Evolutionary conservation across 2,113 vertebrate genomes (phyloP), one percentile per base, ranked within the genome.

Genomic region (Paedocypris sp.): DNA sequence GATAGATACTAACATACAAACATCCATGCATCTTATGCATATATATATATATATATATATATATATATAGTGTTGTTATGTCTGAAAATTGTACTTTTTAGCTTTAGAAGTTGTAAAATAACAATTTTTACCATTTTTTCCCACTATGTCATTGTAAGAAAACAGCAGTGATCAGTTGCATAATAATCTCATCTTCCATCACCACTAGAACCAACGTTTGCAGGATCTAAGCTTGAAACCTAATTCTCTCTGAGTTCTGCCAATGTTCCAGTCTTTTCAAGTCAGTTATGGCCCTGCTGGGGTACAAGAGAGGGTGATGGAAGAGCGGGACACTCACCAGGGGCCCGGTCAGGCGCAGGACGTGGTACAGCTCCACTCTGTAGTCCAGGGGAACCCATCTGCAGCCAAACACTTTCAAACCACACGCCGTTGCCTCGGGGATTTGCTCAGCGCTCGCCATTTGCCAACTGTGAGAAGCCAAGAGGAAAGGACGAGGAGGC

Each of bases 331-430:
- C 29, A 69, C 83, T 85, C 75, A 86, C 83, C 80, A 86, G 38
- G 38, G 85, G 85, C 35, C 80, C 80, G 1, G 76, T 74, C 23
- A 86, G 79, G 2, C 26, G 33, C 31, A 86, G 65, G 6, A 86
- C 75, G 0, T 83, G 71, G 60, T 79, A 77, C n/a, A 86, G 74
- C 67, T 86, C 83, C 28, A 82, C 79, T 76, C 82, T 80, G 79
- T 86, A 84, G 64, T 26, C 76, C 67, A 70, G 58, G 12, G 81
- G 79, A 4, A 86, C 20, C 76, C 77, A 80, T 0, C 48, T 70
- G 63, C 71, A 80, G 15, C 62, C 9, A 33, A 78, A 79, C 51
- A 80, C 25, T 65, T 78, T 77, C 4, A 77, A 74, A 66, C 75
- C 72, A 58, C 38, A 52, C 5, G 43, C 48, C 3, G 16, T 71